phyloP scores from a whole-genome alignment of 35 echinoderm and acorn worm genomes.

The Apostichopus parvimensis region DNA sequence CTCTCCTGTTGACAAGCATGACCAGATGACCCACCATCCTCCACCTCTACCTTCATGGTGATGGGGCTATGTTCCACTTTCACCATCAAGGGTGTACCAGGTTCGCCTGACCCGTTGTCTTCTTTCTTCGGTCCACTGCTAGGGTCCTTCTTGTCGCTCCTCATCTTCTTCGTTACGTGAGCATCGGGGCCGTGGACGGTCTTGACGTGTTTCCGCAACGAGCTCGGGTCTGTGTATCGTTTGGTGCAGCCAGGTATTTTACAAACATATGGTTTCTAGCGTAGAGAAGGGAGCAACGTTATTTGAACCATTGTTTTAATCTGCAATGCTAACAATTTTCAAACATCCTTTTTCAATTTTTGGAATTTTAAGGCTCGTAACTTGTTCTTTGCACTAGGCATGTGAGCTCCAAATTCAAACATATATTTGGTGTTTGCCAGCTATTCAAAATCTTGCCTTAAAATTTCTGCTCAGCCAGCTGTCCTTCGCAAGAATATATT shows the following conservation, averaged over 20 bases:
- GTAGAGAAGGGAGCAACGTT: background rate
- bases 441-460: no score
- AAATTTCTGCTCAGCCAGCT: no score
- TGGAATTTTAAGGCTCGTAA: no score
- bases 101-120: constrained; percentile 44
- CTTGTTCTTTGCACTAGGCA: no score
- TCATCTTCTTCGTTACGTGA: constrained; percentile 93
- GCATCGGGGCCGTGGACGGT: constrained; percentile 97
- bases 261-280: constrained; percentile 96
- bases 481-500: no score
- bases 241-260: constrained; percentile 97
- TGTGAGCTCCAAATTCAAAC: no score
- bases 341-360: no score
- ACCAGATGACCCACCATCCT: constrained; percentile 10
- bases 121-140: constrained; percentile 14
- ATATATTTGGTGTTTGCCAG: no score
- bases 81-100: constrained; percentile 7
- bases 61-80: constrained; percentile 47
- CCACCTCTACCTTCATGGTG: constrained; percentile 44
- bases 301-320: background rate
- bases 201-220: constrained; percentile 94
- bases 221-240: constrained; percentile 97
- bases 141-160: constrained; percentile 84
- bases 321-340: no score
- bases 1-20: constrained; percentile 42